These are phyloP conservation scores for Erythrocercus mccallii DNA, from an alignment of 2,113 vertebrate genomes.

Conservation along the genomic window DNA sequence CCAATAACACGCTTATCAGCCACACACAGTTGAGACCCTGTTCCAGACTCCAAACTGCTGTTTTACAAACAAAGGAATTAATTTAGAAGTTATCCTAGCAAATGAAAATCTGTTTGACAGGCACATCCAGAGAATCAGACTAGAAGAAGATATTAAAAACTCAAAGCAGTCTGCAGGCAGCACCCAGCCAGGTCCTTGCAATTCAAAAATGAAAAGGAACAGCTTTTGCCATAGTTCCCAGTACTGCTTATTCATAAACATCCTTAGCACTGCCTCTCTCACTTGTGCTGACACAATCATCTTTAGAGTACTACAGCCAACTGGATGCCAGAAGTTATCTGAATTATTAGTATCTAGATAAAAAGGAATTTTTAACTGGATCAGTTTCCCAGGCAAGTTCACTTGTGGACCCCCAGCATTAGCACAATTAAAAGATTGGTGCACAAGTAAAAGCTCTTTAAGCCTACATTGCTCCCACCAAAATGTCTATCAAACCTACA, in stretches of 20 bases:
- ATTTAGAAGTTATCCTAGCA: not conserved
- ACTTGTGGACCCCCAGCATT: not conserved
- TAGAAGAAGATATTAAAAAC: not conserved
- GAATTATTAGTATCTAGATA: not conserved
- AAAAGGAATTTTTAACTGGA: not conserved
- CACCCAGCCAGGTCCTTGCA: not conserved
- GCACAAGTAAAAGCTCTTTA: not conserved
- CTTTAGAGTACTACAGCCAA: not conserved
- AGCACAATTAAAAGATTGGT: not conserved
- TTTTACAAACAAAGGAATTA: not conserved
- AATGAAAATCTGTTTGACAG: accelerated
- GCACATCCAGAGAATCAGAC: not conserved
- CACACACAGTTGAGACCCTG: not conserved
- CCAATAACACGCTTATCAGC: accelerated
- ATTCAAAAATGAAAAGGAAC: not conserved
- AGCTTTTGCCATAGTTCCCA: not conserved
- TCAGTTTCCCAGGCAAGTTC: not conserved
- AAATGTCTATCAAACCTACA: not conserved
- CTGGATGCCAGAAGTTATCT: not conserved
- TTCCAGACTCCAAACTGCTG: not conserved
- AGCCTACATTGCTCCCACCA: not conserved
- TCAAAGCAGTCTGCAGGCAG: not conserved
- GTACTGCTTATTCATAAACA: not conserved
- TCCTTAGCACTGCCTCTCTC: not conserved
- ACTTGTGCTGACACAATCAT: not conserved